Evolutionary conservation across 2,888 invertebrate species (phyloP).

Genomic region (Subacronicta megacephala): DNA sequence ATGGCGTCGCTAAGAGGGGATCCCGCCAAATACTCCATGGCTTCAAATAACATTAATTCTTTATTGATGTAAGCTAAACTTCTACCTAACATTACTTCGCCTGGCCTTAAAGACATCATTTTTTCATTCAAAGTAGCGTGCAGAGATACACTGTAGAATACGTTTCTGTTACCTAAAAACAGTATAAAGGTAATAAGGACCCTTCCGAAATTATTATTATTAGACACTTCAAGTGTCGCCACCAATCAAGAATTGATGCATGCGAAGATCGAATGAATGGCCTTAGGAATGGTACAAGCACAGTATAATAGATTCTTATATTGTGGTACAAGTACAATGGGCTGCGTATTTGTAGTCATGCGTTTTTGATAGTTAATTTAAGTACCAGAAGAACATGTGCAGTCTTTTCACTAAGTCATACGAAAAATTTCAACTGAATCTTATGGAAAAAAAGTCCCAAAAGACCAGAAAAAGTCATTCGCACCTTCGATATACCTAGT

Average conservation of each 20-base stretch:
- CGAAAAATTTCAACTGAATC: no score
- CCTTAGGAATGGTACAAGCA: background rate
- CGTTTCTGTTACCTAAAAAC: slow-evolving; percentile 72
- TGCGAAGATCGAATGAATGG: background rate
- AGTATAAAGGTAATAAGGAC: no score
- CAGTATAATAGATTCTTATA: no score
- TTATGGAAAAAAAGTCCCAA: no score
- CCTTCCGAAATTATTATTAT: no score
- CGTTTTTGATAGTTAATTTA: background rate
- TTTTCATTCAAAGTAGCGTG: slow-evolving; percentile 78
- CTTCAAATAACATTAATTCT: slow-evolving; percentile 90
- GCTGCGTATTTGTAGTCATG: background rate
- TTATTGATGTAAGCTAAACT: slow-evolving; percentile 78
- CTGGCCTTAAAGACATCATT: slow-evolving; percentile 69
- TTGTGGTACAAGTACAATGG: no score
- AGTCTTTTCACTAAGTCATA: no score
- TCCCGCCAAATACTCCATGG: slow-evolving; percentile 89
- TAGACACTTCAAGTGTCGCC: no score
- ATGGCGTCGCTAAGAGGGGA: slow-evolving; percentile 90
- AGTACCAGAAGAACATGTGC: no score
- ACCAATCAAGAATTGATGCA: no score
- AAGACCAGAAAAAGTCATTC: no score
- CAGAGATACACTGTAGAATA: slow-evolving; percentile 77
- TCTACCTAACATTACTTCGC: slow-evolving; percentile 71
- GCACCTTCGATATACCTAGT: no score